Conservation (phyloP, 2,113 vertebrate species). For the Pachyramphus minor region DNA sequence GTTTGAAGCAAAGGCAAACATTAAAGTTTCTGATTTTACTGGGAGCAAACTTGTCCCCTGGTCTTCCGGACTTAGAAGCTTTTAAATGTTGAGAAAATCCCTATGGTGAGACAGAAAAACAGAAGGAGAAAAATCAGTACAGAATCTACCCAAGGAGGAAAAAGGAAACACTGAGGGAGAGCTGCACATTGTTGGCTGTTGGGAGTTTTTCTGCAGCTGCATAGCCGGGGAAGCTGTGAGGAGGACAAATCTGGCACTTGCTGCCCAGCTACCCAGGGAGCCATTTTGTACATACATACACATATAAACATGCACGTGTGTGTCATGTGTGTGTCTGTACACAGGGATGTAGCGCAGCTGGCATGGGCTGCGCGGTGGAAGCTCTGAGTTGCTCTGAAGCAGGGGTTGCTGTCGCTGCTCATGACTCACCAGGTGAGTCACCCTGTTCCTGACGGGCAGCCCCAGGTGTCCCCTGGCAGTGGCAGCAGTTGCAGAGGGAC, state of each 20-base stretch:
- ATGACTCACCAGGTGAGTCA: background rate
- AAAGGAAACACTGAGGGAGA: background rate
- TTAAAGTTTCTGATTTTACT: background rate
- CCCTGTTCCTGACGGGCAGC: background rate
- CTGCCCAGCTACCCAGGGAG: background rate
- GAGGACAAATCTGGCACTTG: background rate
- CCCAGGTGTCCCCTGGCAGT: background rate
- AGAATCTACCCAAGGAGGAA: background rate
- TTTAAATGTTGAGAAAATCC: background rate
- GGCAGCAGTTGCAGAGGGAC: background rate
- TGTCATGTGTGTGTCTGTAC: background rate
- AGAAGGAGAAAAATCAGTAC: background rate
- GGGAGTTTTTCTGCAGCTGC: background rate
- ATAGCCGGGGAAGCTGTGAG: background rate
- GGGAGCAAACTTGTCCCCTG: background rate
- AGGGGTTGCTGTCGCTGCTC: background rate
- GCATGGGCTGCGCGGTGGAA: background rate
- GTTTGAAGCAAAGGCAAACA: background rate
- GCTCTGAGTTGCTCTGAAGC: background rate
- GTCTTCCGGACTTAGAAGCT: background rate
- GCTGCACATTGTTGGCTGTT: background rate
- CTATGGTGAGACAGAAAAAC: background rate
- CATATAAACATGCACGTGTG: rapidly evolving
- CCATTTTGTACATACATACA: background rate
- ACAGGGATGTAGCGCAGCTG: background rate